A percentile compares a stretch with the other conserved stretches of the same genome.
Conservation (phyloP, 2,888 invertebrate genomes). For the Lasioglossum pauxillum region DNA sequence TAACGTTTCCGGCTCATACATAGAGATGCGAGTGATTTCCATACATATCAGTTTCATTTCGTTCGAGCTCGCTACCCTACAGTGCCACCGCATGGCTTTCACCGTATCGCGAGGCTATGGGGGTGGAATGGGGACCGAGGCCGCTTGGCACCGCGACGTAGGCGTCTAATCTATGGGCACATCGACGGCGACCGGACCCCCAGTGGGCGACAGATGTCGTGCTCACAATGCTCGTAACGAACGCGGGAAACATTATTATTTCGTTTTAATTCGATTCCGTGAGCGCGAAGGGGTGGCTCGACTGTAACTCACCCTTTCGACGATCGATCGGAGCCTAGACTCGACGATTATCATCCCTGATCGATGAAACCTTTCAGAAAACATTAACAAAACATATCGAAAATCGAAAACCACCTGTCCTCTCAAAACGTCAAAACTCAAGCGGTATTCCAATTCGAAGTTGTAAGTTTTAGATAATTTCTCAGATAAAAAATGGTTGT, state of each 20-base stretch:
- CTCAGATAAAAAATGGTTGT: neutral
- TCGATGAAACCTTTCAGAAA: neutral
- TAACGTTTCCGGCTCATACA: slow-evolving; percentile 69
- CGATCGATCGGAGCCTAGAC: neutral
- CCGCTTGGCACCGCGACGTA: slow-evolving; percentile 20
- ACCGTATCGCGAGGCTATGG: slow-evolving; percentile 35
- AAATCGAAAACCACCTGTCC: neutral
- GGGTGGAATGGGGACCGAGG: slow-evolving; percentile 18
- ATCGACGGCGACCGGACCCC: slow-evolving; percentile 41
- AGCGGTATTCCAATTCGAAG: neutral
- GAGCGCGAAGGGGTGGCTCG: neutral
- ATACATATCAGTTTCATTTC: slow-evolving; percentile 78
- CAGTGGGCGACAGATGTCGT: slow-evolving; percentile 70
- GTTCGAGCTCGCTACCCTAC: slow-evolving; percentile 58
- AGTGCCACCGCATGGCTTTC: slow-evolving; percentile 39
- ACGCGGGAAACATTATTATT: slow-evolving; percentile 59
- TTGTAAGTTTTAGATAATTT: neutral
- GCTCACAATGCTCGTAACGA: slow-evolving; percentile 64
- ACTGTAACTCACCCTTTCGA: slow-evolving; percentile 4
- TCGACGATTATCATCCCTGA: neutral
- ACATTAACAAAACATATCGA: too few relatives aligned
- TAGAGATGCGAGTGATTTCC: slow-evolving; percentile 76
- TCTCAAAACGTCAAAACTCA: neutral
- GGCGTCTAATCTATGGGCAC: slow-evolving; percentile 48
- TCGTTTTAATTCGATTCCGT: slow-evolving; percentile 68